Evolutionary conservation across 2,113 vertebrate species (phyloP).

Genomic region (Pelmatolapia mariae): DNA sequence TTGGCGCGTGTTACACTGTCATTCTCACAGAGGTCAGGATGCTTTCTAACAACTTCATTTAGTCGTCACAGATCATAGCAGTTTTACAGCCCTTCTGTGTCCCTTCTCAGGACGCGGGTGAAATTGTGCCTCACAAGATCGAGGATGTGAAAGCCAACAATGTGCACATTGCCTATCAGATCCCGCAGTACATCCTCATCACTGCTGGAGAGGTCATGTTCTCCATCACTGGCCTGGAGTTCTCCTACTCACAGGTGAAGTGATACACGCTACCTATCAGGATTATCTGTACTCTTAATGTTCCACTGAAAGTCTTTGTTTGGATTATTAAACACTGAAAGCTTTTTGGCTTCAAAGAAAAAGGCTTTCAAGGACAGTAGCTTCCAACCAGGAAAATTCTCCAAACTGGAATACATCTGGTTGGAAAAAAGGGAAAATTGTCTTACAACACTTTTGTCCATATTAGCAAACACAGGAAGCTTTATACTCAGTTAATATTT

Average conservation of each 20-base stretch:
- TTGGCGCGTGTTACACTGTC: constrained; percentile 82
- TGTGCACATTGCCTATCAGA: constrained; percentile 88
- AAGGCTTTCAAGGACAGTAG: neutral
- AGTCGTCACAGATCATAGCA: neutral
- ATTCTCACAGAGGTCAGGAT: constrained; percentile 76
- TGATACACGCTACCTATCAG: neutral
- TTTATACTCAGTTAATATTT: neutral
- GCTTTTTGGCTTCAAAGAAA: neutral
- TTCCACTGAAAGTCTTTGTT: neutral
- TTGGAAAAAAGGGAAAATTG: neutral
- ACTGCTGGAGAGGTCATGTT: constrained; percentile 95
- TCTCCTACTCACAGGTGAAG: constrained; percentile 95
- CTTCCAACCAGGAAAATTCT: neutral
- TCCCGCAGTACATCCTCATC: constrained; percentile 88
- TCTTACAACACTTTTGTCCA: neutral
- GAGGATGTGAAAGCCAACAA: constrained; percentile 82
- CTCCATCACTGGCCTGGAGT: constrained; percentile 93
- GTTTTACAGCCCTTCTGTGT: neutral
- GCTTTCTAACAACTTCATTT: neutral
- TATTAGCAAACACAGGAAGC: neutral
- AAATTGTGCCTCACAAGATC: constrained; percentile 53
- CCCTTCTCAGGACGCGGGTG: constrained; percentile 55
- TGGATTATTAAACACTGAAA: neutral
- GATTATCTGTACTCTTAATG: neutral
- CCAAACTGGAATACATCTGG: neutral